Conservation (phyloP, 2,113 vertebrate species). For the Philantomba maxwellii region DNA sequence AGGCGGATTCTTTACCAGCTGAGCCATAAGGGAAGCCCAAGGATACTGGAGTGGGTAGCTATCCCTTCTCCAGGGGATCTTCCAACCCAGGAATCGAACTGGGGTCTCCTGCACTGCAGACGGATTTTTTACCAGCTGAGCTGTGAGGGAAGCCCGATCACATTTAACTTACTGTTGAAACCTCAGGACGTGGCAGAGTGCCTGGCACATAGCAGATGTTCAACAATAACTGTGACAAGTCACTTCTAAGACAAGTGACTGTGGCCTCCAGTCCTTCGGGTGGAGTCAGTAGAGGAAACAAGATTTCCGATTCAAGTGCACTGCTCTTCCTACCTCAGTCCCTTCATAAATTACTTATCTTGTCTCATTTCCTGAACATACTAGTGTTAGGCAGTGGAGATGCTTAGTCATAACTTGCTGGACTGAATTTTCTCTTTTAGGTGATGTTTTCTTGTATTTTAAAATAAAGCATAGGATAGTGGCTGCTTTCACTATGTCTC, state of each 20-base stretch:
- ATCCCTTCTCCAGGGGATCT: background rate
- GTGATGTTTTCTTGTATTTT: background rate
- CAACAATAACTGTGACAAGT: background rate
- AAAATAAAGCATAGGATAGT: background rate
- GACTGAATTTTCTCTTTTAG: background rate
- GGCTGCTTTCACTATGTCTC: background rate
- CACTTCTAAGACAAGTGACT: background rate
- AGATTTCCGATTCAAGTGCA: background rate
- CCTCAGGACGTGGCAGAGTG: background rate
- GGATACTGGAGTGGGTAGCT: background rate
- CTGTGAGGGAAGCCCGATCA: accelerated
- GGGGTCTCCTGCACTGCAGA: background rate
- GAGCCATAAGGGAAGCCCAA: background rate
- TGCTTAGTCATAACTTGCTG: background rate
- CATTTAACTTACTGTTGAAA: background rate
- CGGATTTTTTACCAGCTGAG: background rate
- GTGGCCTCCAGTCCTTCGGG: background rate
- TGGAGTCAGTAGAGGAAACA: background rate
- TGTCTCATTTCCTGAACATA: background rate
- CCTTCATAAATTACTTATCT: background rate
- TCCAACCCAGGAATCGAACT: background rate
- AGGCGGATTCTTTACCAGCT: background rate
- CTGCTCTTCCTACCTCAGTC: background rate
- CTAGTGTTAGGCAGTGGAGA: background rate
- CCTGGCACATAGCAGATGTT: background rate